Base-by-base conservation (phyloP, 2,888 invertebrate genomes). In the Leptinotarsa haldemani region DNA sequence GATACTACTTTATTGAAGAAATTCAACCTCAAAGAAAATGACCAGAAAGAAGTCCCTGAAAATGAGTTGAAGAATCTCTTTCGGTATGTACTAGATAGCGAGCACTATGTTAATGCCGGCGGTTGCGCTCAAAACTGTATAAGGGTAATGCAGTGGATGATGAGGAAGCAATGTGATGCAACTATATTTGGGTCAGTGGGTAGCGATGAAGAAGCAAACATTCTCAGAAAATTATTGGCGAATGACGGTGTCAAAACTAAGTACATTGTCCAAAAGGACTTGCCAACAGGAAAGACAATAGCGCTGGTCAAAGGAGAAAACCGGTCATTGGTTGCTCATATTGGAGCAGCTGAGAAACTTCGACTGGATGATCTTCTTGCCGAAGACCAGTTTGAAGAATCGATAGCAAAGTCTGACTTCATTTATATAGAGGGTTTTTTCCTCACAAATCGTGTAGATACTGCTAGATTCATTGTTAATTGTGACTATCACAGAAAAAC, bases 371-470 rank as follows among this genome's bases (percentile, higher is more conserved):
- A 85, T 78, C 83, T 89, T 63, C 22, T 74, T 53, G 22, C 70
- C 13, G 53, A 79, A 61, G 20, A 76, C 70, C 76, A 82, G 47
- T 81, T 84, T 48, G 52, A 73, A 13, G 20, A 71, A 0, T 64
- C 83, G n/a, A 74, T 87, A 16, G 71, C 83, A 25, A 74, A 78
- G 22, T 83, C 84, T 5, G 76, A 84, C 67, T 79, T 88, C 25
- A 81, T 90, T 52, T 91, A 91, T 78, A 85, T 91, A 69, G 91
- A 91, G 84, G 91, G 90, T 5, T 91, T 90, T 83, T 91, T 91
- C 82, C 82, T 91, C 63, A 89, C 90, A 0, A 86, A 90, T 30
- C 87, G 90, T 40, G 83, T 84, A 52, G 86, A 88, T 30, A 87
- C 88, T 5, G 88, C 89, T 9, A 81, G 86, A 53, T 86, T 88